These are phyloP conservation scores for Megaleporinus macrocephalus DNA, from an alignment of 2,113 vertebrate species.

Conservation along the genomic window DNA sequence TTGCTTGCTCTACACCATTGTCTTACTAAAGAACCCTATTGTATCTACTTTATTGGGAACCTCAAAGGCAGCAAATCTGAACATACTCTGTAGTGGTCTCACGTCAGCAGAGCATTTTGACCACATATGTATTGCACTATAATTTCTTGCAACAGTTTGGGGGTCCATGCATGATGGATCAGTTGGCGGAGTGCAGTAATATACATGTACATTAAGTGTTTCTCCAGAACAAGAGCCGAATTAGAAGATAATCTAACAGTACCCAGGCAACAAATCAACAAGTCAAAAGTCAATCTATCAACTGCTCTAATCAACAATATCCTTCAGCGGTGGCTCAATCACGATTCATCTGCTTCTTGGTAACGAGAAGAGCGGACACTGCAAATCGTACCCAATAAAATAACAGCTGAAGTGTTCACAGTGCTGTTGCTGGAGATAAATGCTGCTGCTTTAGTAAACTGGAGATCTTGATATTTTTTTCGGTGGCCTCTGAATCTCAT, in stretches of 20 bases:
- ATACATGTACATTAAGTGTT: too few relatives aligned
- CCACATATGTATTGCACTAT: too few relatives aligned
- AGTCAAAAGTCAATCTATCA: background rate
- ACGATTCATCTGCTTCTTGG: background rate
- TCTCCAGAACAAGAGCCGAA: background rate
- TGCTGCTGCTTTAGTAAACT: background rate
- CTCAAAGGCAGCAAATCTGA: too few relatives aligned
- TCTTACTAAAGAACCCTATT: too few relatives aligned
- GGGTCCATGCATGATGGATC: too few relatives aligned
- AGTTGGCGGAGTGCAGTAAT: too few relatives aligned
- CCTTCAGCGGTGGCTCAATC: background rate
- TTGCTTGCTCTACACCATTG: too few relatives aligned
- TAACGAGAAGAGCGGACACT: background rate
- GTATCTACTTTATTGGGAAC: too few relatives aligned
- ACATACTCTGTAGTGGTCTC: too few relatives aligned
- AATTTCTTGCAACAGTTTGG: too few relatives aligned
- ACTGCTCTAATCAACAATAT: background rate
- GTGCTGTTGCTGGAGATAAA: background rate
- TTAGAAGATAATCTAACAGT: background rate
- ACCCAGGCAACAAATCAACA: background rate
- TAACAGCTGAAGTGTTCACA: too few relatives aligned
- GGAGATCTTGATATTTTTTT: background rate
- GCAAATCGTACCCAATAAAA: background rate
- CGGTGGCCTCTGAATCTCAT: background rate
- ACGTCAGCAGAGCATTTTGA: too few relatives aligned